Percentiles rank a stretch among this genome's conserved stretches.
Conservation (phyloP, 2,797 vertebrate genomes). For the Pantherophis alleghaniensis region DNA sequence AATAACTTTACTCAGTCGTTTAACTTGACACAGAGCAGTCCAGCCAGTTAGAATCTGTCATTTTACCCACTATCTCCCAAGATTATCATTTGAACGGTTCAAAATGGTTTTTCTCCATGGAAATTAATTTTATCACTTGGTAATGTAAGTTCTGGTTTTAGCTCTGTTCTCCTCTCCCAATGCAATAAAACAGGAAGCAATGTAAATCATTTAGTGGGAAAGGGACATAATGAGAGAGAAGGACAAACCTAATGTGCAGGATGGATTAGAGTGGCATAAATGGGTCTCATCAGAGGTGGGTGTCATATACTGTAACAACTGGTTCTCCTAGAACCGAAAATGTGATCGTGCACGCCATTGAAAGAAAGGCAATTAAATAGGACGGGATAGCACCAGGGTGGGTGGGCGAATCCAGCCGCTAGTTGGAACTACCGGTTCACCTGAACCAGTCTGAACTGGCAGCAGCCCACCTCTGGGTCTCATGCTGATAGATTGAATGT, state of each 20-base stretch:
- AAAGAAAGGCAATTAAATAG: too few species aligned
- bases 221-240: constrained; percentile 60
- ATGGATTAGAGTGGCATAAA: constrained; percentile 68
- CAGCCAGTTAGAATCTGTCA: constrained; percentile 49
- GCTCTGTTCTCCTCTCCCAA: constrained; percentile 52
- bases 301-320: too few species aligned
- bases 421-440: too few species aligned
- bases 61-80: constrained; percentile 6
- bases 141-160: constrained; percentile 62
- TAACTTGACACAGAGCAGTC: constrained; percentile 39
- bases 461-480: not conserved
- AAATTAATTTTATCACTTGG: constrained; percentile 66
- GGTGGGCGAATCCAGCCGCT: too few species aligned
- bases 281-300: constrained; percentile 36
- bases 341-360: too few species aligned
- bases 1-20: constrained; percentile 43
- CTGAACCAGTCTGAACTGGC: too few species aligned
- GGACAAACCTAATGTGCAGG: constrained; percentile 61
- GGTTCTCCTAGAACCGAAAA: too few species aligned
- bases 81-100: constrained; percentile 23
- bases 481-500: constrained; percentile 69
- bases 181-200: constrained; percentile 63
- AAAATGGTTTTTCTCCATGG: constrained; percentile 38
- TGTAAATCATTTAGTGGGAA: constrained; percentile 59
- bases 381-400: too few species aligned